phyloP scores from a whole-genome alignment of 2,797 vertebrate species.

The Botia almorhae region DNA sequence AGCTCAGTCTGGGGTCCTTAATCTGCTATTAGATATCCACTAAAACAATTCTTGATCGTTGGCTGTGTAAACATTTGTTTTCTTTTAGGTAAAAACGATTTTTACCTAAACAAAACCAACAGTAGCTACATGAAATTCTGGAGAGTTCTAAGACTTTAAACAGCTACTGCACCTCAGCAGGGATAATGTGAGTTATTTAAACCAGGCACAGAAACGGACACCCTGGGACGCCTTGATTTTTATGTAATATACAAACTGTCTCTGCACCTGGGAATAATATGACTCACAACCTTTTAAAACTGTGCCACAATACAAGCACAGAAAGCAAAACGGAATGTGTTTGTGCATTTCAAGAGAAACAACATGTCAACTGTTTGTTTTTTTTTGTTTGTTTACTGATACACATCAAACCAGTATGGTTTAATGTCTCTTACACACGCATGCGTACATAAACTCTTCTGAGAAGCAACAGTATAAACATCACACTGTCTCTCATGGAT shows the following conservation, averaged over 20 bases:
- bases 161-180: slow-evolving; percentile 19
- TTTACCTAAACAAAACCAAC: slow-evolving; percentile 3
- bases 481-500: neutral
- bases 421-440: neutral
- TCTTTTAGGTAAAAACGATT: neutral
- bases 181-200: slow-evolving; percentile 16
- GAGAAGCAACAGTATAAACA: too few species aligned
- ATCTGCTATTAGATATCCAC: neutral
- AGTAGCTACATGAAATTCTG: neutral
- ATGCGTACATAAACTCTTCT: neutral
- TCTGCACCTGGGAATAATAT: slow-evolving; percentile 22
- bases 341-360: neutral
- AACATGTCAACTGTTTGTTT: neutral
- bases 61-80: neutral
- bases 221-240: neutral
- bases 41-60: neutral
- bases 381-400: neutral
- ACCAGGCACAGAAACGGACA: slow-evolving; percentile 8
- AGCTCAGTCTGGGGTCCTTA: neutral
- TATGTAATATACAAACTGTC: neutral
- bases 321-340: neutral
- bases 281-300: slow-evolving; percentile 8
- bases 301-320: neutral
- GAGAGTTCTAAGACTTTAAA: slow-evolving; percentile 9
- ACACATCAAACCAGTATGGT: neutral